Evolutionary conservation across 2,888 invertebrate genomes (phyloP), one percentile per base, ranked within the genome.

Genomic region (Sarcophaga caerulescens): DNA sequence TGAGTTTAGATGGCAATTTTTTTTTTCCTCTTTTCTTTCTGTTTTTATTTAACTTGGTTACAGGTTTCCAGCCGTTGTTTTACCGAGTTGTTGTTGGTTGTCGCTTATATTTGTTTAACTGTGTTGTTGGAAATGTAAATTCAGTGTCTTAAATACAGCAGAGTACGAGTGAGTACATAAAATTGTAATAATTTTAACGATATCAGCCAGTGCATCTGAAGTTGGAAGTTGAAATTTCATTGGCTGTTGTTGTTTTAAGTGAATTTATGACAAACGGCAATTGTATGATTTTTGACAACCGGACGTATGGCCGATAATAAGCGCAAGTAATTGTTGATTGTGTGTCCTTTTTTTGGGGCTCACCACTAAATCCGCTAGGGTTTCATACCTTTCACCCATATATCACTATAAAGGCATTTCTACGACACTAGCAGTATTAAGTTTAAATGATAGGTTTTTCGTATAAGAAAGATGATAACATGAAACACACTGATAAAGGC

Each of bases 241-340:
- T 52, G 17, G 65, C 62, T 62, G 12, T 76, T 57, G 19, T 66
- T n/a, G 57, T 59, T 81, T 70, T 81, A 81, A 81, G 57, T 84
- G 60, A 80, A 81, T 84, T 84, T 81, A 86, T 86, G 84, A 81
- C 81, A 86, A 60, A 81, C 84, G 81, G 84, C 81, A 86, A 86
- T 84, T 79, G 73, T 84, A 86, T 57, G 84, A 81, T 68, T 84
- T 84, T 75, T 75, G 81, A 84, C 84, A 86, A 84, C 84, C 77
- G 86, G 84, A 86, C 81, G 84, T 86, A 21, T 71, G 44, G 17
- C 21, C 66, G 77, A 81, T 86, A 77, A 84, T 83, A 85, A 84
- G 65, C n/a, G 17, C 25, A 80, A 35, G 60, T 65, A 80, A 70
- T 75, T 60, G 35, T 21, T 76, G 74, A 12, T 75, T n/a, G 44